Evolutionary conservation across 2,113 vertebrate species (phyloP).

Genomic region (Alligator mississippiensis): DNA sequence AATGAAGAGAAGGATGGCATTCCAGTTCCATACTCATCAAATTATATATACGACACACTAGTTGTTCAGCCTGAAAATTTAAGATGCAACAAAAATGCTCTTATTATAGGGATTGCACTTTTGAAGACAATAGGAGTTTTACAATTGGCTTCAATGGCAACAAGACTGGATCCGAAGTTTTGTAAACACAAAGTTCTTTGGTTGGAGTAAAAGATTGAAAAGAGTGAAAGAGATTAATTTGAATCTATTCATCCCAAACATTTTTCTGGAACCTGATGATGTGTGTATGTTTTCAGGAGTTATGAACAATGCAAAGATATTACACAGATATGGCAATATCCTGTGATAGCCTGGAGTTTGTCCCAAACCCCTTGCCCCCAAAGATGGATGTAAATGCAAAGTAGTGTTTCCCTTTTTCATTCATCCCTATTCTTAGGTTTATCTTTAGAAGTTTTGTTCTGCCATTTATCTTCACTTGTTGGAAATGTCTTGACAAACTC

Average conservation of each 20-base stretch:
- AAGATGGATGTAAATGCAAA: conserved; percentile 67
- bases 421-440: conserved; percentile 59
- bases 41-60: accelerated
- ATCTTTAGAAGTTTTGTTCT: conserved; percentile 75
- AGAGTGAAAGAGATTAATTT: neutral
- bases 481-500: conserved; percentile 79
- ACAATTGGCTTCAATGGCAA: neutral
- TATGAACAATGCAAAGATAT: neutral
- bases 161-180: accelerated
- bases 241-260: neutral
- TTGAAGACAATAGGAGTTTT: neutral
- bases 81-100: neutral
- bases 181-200: neutral
- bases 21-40: neutral
- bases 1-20: accelerated
- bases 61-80: neutral
- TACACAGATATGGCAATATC: neutral
- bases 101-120: neutral
- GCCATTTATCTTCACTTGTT: conserved; percentile 84
- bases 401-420: conserved; percentile 31
- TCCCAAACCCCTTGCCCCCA: neutral
- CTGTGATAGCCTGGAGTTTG: neutral
- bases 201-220: neutral
- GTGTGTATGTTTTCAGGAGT: neutral
- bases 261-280: neutral